Base-by-base conservation (phyloP, 2,113 vertebrate species). In the Oenanthe oenanthe region DNA sequence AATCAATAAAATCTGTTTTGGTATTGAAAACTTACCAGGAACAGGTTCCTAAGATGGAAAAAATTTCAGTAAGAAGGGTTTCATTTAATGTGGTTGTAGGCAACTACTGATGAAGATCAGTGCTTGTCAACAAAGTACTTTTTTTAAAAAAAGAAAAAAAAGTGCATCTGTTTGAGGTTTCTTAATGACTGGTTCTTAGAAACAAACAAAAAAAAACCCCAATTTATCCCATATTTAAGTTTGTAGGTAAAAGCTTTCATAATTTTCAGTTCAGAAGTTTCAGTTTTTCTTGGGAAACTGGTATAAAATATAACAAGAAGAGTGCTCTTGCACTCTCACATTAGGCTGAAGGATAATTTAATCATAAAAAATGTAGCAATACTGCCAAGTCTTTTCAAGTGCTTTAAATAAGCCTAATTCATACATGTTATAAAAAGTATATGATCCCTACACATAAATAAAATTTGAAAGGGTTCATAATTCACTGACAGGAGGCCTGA, bases 331-430 rank as follows among this genome's bases (percentile, higher is more conserved):
- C 28, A 61, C 17, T 74, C 28, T 6, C 32, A 7, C 15, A 6
- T 38, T 62, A 84, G 21, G 61, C 51, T 84, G 28, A 19, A 78
- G 36, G 13, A 89, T 65, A 81, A 62, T 65, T 89, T 85, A 89
- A 91, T 17, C 17, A 58, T 54, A 38, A 91, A 92, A 86, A 81
- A 47, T 57, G 22, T 61, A 72, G 17, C 0, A 0, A 57, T 47
- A 47, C 20, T 42, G 22, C 22, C 38, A 85, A 70, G 43, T 6
- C 31, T 89, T 87, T 82, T 66, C 54, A 82, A 66, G 66, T 43
- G 32, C 24, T 74, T 85, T 82, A 89, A 92, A 92, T 82, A 93
- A 93, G 21, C 32, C 14, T 60, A 75, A 78, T 85, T 75, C 62
- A 56, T 54, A 18, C 3, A 13, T 62, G 34, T 51, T 91, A 67